phyloP scores from a whole-genome alignment of 2,888 invertebrate species.

The Drepana falcataria region DNA sequence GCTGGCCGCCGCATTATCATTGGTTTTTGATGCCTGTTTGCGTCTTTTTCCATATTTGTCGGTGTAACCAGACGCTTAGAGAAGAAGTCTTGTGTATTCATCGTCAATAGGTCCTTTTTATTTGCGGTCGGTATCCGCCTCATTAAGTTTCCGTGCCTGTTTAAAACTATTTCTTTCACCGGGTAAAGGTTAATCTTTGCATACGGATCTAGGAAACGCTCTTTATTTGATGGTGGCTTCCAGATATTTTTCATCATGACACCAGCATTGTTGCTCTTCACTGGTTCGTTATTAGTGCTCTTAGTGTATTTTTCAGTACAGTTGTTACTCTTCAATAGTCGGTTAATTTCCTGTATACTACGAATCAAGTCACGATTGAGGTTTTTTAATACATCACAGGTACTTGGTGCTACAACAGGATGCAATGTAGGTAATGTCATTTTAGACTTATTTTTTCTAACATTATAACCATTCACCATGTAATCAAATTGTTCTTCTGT shows the following conservation, averaged over 20 bases:
- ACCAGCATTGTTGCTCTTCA: constrained; percentile 2
- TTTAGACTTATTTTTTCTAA: neutral
- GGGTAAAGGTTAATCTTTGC: constrained; percentile 36
- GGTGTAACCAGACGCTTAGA: constrained; percentile 22
- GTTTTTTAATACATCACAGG: neutral
- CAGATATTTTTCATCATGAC: constrained; percentile 14
- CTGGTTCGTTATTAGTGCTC: constrained; percentile 5
- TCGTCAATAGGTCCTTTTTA: constrained; percentile 27
- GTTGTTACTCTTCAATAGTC: neutral
- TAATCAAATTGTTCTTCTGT: constrained; percentile 32
- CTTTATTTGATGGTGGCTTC: constrained; percentile 8
- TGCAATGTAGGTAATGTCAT: neutral
- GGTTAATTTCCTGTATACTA: neutral
- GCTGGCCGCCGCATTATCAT: constrained; percentile 2
- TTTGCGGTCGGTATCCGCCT: constrained; percentile 28
- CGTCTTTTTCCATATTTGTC: constrained; percentile 11
- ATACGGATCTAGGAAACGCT: constrained; percentile 24
- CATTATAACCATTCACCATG: constrained; percentile 1
- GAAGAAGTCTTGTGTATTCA: constrained; percentile 39
- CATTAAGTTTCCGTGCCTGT: constrained; percentile 24
- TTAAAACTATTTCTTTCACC: constrained; percentile 21
- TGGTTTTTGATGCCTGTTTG: constrained; percentile 2
- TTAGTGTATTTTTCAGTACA: constrained; percentile 2
- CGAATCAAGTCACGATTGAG: neutral
- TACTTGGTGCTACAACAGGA: neutral